These are phyloP conservation scores for Daphoenositta chrysoptera DNA, from an alignment of 2,113 vertebrate genomes.

Conservation along the genomic window DNA sequence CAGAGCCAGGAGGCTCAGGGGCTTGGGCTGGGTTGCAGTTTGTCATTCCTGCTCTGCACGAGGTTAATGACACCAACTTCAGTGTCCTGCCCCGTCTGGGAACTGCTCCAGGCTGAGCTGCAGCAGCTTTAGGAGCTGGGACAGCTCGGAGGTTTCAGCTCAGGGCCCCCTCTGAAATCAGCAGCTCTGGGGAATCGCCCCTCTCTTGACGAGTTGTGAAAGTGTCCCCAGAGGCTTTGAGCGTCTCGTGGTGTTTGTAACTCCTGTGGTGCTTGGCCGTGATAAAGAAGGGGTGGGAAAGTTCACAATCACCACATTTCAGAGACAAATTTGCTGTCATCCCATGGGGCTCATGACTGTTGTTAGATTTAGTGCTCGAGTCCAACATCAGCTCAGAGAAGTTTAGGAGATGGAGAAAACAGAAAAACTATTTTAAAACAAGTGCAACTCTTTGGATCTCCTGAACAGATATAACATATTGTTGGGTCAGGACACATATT, in stretches of 20 bases:
- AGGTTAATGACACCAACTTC: neutral
- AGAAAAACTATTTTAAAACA: neutral
- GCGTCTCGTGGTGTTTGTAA: fast-evolving
- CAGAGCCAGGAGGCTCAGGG: neutral
- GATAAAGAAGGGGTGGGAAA: neutral
- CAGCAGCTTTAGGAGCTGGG: neutral
- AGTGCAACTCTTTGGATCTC: neutral
- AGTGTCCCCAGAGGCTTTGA: neutral
- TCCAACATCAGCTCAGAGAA: neutral
- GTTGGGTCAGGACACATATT: conserved; percentile 21
- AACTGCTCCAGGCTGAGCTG: neutral
- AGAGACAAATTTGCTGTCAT: neutral
- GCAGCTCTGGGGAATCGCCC: neutral
- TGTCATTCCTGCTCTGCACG: fast-evolving
- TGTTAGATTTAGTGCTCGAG: neutral
- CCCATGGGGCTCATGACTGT: neutral
- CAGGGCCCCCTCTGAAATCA: neutral
- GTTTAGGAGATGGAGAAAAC: neutral
- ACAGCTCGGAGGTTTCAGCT: neutral
- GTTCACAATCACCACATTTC: neutral
- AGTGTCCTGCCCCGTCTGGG: neutral
- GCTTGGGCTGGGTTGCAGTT: fast-evolving
- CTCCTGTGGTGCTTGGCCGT: neutral
- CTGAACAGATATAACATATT: neutral
- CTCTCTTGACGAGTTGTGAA: neutral